phyloP scores from a whole-genome alignment of 2,113 vertebrate species.

The Anguilla japonica region DNA sequence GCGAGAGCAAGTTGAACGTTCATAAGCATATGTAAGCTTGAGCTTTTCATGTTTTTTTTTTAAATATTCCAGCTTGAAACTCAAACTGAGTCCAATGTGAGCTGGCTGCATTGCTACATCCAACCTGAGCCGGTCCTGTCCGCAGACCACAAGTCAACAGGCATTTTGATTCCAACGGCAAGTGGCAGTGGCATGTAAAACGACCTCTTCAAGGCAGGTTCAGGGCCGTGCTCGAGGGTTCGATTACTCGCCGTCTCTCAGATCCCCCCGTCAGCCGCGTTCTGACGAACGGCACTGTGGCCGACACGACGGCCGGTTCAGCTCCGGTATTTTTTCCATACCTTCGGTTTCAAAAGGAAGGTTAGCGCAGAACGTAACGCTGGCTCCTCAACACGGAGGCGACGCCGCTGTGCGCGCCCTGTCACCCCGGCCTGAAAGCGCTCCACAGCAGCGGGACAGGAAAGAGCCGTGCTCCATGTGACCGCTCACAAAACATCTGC shows the following conservation, averaged over 20 bases:
- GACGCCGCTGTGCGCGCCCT: neutral
- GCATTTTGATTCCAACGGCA: neutral
- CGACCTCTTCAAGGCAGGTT: neutral
- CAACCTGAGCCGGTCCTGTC: too few species aligned
- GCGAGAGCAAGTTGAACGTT: too few species aligned
- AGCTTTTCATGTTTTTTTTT: too few species aligned
- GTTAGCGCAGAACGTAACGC: neutral
- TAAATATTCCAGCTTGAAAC: too few species aligned
- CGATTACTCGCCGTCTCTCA: neutral
- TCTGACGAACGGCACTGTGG: neutral
- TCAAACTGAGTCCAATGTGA: too few species aligned
- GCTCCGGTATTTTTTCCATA: neutral
- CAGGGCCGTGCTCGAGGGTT: neutral
- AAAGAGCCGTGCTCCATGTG: neutral
- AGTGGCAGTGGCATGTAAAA: neutral
- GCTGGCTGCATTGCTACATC: too few species aligned
- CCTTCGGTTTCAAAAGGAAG: neutral
- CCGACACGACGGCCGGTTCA: neutral
- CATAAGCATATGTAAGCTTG: too few species aligned
- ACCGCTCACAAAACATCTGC: conserved; percentile 17
- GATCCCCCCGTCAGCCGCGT: neutral
- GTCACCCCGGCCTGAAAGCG: neutral
- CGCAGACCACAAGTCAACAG: too few species aligned
- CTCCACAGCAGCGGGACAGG: neutral
- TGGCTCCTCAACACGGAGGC: neutral